A percentile compares a stretch with the other conserved stretches of the same genome.
These are phyloP conservation scores for Alexandromys fortis DNA, from an alignment of 2,113 vertebrate genomes.

Conservation along the genomic window DNA sequence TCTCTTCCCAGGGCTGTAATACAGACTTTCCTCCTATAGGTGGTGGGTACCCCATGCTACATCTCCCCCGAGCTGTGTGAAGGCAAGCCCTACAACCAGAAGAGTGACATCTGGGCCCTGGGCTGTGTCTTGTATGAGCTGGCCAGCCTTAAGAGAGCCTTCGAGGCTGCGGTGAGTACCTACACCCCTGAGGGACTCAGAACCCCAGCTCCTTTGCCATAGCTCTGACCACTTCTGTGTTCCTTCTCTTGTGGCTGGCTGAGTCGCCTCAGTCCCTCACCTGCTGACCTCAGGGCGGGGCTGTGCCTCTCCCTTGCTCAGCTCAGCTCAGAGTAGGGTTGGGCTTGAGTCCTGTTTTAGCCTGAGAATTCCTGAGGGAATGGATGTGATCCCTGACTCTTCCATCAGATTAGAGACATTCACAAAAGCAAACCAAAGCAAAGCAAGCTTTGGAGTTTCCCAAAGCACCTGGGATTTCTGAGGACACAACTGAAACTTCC, in stretches of 20 bases:
- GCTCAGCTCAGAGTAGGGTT: background rate
- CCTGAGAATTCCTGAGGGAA: background rate
- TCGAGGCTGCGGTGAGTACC: slow-evolving; percentile 94
- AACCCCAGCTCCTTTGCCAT: background rate
- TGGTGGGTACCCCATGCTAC: slow-evolving; percentile 98
- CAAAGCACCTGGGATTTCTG: background rate
- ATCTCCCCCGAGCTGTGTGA: slow-evolving; percentile 99
- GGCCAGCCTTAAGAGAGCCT: slow-evolving; percentile 98
- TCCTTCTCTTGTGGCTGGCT: background rate
- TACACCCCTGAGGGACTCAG: background rate
- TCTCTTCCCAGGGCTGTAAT: background rate
- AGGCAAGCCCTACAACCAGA: slow-evolving; percentile 99
- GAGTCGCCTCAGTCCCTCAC: background rate
- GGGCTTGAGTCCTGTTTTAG: background rate
- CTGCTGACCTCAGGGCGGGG: background rate
- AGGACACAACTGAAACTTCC: background rate
- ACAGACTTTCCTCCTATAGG: slow-evolving; percentile 84
- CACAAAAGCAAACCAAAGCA: background rate
- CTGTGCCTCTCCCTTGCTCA: background rate
- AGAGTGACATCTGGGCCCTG: slow-evolving; percentile 99
- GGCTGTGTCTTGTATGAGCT: slow-evolving; percentile 98
- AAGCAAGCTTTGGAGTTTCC: background rate
- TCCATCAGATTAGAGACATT: background rate
- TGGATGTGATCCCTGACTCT: background rate
- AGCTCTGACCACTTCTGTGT: background rate